Conservation (phyloP, 2,888 invertebrate genomes). For the Taphrorychus bicolor region DNA sequence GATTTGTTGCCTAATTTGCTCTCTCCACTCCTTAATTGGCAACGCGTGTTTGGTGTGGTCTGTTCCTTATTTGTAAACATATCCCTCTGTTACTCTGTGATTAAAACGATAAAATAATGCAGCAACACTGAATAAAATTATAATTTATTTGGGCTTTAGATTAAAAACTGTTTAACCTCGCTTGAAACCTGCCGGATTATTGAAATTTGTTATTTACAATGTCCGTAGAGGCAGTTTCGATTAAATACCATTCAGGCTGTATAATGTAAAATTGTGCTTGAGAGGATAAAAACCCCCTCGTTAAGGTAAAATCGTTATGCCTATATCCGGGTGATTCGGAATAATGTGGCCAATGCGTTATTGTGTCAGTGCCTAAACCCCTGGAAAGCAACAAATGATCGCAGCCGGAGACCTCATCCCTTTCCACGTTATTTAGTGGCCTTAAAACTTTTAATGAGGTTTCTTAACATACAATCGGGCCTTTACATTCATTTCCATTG, state of each 20-base stretch:
- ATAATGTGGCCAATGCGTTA: constrained; percentile 6
- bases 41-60: no score
- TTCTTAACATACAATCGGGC: constrained; percentile 8
- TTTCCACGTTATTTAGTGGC: constrained; percentile 9
- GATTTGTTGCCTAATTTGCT: no score
- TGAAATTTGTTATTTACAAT: not conserved
- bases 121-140: not conserved
- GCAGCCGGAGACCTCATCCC: not conserved
- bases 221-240: not conserved
- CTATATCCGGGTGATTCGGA: not conserved
- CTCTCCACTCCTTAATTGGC: no score
- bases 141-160: not conserved
- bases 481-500: constrained; percentile 5
- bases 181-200: not conserved
- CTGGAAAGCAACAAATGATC: constrained; percentile 13
- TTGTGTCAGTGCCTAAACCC: constrained; percentile 4
- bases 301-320: not conserved
- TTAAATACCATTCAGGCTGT: not conserved
- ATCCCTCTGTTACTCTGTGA: no score
- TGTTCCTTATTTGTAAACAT: no score
- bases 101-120: not conserved
- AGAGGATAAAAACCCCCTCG: not conserved
- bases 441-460: constrained; percentile 11
- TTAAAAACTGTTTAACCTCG: not conserved
- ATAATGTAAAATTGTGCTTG: not conserved